Evolutionary conservation across 2,113 vertebrate species (phyloP).

Genomic region (Podarcis raffonei): DNA sequence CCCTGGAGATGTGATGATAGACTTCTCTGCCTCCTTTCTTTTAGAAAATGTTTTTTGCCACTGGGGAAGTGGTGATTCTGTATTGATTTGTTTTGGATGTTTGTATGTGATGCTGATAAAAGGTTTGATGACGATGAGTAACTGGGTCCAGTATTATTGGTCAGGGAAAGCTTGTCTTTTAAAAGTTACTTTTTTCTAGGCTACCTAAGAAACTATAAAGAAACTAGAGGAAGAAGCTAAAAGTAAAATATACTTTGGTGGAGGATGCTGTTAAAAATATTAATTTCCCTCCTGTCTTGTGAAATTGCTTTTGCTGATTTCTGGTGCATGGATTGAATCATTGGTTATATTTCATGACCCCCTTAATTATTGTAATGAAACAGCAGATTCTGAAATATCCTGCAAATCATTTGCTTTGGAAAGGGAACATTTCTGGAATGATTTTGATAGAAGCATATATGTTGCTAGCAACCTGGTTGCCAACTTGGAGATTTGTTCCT

Average conservation of each 20-base stretch:
- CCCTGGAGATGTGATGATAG: no score
- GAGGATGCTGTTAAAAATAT: not conserved
- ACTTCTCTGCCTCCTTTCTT: no score
- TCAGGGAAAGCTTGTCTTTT: no score
- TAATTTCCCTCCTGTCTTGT: not conserved
- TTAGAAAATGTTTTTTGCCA: no score
- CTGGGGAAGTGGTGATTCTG: no score
- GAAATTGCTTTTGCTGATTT: slow-evolving; percentile 19
- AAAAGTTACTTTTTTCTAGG: no score
- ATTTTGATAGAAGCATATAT: not conserved
- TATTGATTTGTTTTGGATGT: no score
- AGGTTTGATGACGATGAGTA: no score
- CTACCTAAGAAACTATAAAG: not conserved
- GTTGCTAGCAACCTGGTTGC: not conserved
- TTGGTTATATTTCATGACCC: not conserved
- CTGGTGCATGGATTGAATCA: not conserved
- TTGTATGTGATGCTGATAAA: no score
- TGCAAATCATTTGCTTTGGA: not conserved
- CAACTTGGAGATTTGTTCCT: not conserved
- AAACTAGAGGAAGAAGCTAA: not conserved
- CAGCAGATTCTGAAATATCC: not conserved
- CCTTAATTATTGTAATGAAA: not conserved
- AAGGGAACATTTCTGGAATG: not conserved
- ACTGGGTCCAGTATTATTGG: no score
- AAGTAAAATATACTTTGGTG: not conserved